phyloP scores from a whole-genome alignment of 64 coral and sea anemone species.

The Porites australiensis region DNA sequence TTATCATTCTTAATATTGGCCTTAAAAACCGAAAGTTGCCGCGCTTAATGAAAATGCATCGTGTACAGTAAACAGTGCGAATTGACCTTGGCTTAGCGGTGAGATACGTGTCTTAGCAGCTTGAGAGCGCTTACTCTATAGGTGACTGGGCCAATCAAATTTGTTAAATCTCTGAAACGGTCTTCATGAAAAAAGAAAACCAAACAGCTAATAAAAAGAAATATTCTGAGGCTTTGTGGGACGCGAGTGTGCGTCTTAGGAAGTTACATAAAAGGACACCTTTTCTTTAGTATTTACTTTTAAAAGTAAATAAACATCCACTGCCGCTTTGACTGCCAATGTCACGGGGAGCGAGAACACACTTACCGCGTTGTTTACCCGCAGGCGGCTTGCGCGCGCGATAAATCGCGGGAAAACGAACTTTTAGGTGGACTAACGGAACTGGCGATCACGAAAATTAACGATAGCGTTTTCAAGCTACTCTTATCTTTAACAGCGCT shows the following conservation, averaged over 20 bases:
- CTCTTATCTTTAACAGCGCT: background rate
- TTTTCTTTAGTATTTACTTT: background rate
- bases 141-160: no score
- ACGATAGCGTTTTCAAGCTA: background rate
- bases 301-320: constrained; percentile 3
- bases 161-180: no score
- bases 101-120: no score
- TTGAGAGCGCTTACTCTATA: no score
- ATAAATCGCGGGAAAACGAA: background rate
- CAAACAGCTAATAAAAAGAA: no score
- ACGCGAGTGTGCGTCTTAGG: no score
- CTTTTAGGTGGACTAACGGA: background rate
- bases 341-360: background rate
- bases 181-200: no score
- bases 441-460: background rate
- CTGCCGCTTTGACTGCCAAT: background rate
- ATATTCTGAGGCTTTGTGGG: no score
- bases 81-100: constrained; percentile 9
- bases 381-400: background rate
- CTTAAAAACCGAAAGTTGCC: background rate
- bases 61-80: background rate
- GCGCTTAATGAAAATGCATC: background rate
- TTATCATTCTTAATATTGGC: background rate
- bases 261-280: background rate
- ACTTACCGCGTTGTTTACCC: background rate